These are phyloP conservation scores for Sesamia inferens DNA, from an alignment of 2,888 invertebrate genomes.

Conservation along the genomic window DNA sequence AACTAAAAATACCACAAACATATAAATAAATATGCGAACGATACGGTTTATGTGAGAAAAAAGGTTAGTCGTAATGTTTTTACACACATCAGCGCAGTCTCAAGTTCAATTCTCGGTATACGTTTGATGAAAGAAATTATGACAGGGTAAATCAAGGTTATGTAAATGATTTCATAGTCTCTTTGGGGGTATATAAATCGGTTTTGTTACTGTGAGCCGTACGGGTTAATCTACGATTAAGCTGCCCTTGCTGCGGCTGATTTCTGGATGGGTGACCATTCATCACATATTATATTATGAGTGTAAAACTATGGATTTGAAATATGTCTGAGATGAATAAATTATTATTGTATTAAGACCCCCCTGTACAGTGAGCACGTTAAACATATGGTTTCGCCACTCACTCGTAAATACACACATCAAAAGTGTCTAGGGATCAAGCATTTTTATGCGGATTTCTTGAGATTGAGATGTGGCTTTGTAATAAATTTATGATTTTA, in stretches of 20 bases:
- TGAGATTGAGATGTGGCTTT: too few relatives aligned
- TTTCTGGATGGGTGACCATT: background rate
- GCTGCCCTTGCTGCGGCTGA: background rate
- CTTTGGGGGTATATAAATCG: background rate
- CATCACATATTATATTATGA: background rate
- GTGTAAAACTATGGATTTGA: too few relatives aligned
- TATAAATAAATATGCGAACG: constrained; percentile 40
- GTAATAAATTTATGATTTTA: too few relatives aligned
- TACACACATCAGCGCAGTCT: constrained; percentile 30
- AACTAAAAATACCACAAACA: constrained; percentile 30
- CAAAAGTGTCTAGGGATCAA: too few relatives aligned
- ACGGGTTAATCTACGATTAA: background rate
- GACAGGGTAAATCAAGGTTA: constrained; percentile 10
- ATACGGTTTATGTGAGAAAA: constrained; percentile 45
- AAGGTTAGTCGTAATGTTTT: constrained; percentile 49
- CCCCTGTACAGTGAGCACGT: background rate
- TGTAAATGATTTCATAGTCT: background rate
- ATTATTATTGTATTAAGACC: background rate
- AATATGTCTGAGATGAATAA: too few relatives aligned
- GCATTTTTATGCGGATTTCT: too few relatives aligned
- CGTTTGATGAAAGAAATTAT: constrained; percentile 9
- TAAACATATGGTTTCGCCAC: background rate
- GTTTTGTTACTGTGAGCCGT: background rate
- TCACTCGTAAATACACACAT: background rate
- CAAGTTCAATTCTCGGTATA: constrained; percentile 41